Evolutionary conservation across 2,113 vertebrate species (phyloP).

Genomic region (Ictalurus furcatus): DNA sequence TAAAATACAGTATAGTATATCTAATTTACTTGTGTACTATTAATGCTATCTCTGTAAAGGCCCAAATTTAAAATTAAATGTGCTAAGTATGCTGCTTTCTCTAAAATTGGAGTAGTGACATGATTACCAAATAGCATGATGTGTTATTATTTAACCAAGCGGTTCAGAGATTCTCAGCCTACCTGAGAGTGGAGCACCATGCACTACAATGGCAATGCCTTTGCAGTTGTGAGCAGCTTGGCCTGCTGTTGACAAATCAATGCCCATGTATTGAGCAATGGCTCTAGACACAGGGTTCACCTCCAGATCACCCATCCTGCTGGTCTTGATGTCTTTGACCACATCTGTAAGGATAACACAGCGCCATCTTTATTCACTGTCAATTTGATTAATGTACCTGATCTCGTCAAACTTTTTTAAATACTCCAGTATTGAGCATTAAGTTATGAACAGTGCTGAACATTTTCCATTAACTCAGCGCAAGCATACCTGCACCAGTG

Average conservation of each 20-base stretch:
- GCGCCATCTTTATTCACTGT: background rate
- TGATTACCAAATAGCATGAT: background rate
- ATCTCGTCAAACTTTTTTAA: background rate
- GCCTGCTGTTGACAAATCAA: slow-evolving; percentile 68
- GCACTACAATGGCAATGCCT: slow-evolving; percentile 80
- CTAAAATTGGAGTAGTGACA: background rate
- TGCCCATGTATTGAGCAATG: slow-evolving; percentile 72
- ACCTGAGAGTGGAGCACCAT: slow-evolving; percentile 81
- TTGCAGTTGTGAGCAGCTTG: slow-evolving; percentile 59
- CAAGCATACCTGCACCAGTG: slow-evolving; percentile 24
- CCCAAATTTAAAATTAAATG: background rate
- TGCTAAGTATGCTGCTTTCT: background rate
- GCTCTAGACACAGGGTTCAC: slow-evolving; percentile 73
- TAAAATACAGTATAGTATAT: background rate
- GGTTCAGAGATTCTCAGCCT: background rate
- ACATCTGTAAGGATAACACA: background rate
- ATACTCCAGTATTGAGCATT: background rate
- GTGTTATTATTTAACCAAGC: background rate
- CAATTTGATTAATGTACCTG: background rate
- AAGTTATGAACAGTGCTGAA: background rate
- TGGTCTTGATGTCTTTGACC: slow-evolving; percentile 45
- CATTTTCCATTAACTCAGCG: background rate
- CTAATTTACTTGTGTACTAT: background rate
- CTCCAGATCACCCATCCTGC: slow-evolving; percentile 64
- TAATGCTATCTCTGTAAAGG: background rate